These are phyloP conservation scores for Chrysolina haemoptera DNA, from an alignment of 2,888 invertebrate species.

Conservation along the genomic window DNA sequence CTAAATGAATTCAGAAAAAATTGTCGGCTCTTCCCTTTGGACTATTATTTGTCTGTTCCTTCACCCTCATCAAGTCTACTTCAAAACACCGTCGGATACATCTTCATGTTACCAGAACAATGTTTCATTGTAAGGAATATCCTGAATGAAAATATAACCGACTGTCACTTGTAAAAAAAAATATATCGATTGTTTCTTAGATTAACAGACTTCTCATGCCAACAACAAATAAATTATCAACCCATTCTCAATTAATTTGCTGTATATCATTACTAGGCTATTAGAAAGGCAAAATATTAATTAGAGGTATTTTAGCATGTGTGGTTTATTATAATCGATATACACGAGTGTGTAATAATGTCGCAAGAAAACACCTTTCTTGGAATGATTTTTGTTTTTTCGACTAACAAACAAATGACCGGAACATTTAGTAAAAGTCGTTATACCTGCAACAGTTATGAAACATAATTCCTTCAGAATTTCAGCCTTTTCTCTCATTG, in stretches of 20 bases:
- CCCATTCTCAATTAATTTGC: constrained; percentile 19
- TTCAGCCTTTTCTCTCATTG: too few species aligned
- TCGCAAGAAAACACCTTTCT: constrained; percentile 18
- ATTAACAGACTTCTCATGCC: neutral
- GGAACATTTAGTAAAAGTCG: constrained; percentile 3
- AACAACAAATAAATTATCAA: constrained; percentile 21
- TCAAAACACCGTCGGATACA: neutral
- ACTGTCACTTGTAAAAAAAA: neutral
- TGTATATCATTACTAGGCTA: constrained; percentile 27
- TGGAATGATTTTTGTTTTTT: neutral
- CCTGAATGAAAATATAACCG: neutral
- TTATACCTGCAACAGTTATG: neutral
- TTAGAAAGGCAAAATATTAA: constrained; percentile 33
- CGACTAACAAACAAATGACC: neutral
- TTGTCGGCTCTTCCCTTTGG: too few species aligned
- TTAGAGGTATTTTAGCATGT: constrained; percentile 21
- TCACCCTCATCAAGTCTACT: too few species aligned
- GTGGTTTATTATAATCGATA: constrained; percentile 22
- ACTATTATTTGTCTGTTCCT: too few species aligned
- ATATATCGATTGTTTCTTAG: constrained; percentile 1
- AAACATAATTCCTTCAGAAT: neutral
- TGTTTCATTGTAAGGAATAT: neutral
- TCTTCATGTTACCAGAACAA: neutral
- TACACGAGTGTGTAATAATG: constrained; percentile 19
- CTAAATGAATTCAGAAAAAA: too few species aligned